Base-by-base conservation (phyloP, 1,140 invertebrate species). In the Drosophila virilis region DNA sequence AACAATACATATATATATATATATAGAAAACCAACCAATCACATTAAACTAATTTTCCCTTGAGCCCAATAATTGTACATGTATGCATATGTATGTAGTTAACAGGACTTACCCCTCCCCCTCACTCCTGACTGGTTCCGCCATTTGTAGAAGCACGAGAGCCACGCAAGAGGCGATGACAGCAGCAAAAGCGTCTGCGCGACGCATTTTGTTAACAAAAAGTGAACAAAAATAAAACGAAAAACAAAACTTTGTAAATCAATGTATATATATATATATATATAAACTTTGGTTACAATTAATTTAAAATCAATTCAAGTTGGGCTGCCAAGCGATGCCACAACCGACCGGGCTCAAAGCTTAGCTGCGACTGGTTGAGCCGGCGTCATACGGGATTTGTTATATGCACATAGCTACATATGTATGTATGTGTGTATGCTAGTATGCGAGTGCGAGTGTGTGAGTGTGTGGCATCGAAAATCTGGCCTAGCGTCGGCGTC, bases 81-180 rank as follows among this genome's bases (percentile, higher is more conserved):
- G 13, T 13, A n/a, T 28, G n/a, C 22, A 32, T 43, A 37, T 3
- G 1, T 38, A 12, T 59, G 43, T 35, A 50, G 5, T 62, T 37
- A 13, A 40, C 6, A 3, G 8, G 4, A 89, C 84, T 88, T 84
- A 88, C 84, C 84, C 84, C 51, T 88, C 80, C 84, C 84, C 84
- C 51, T 88, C 80, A 43, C 70, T 57, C 57, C 89, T 89, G 35
- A 84, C 84, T 54, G 70, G 65, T 61, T 88, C 80, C 62, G 83
- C 73, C 60, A 55, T 80, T 69, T 75, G 84, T 32, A 88, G 67
- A 22, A 88, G 66, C n/a, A 62, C 74, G 52, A 88, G 64, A 65
- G 59, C 60, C 55, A 43, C 62, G 51, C 48, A 68, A 22, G 22
- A 22, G 60, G 60, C 46, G 55, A 82, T 54, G 43, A 80, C 61